Evolutionary conservation across 2,888 invertebrate species (phyloP), one percentile per base, ranked within the genome.

Genomic region (Bruchidius siliquastri): DNA sequence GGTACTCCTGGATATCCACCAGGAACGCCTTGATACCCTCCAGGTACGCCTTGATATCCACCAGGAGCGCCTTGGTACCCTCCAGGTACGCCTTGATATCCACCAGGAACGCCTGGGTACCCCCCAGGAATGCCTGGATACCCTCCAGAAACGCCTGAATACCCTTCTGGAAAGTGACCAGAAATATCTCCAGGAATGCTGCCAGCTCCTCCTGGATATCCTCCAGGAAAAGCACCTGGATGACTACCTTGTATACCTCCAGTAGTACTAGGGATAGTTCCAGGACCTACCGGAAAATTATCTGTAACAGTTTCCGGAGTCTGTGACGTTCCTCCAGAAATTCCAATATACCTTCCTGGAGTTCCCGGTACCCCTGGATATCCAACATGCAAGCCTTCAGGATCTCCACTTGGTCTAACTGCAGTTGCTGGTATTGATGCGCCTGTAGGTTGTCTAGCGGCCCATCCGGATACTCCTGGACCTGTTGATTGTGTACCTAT

Each of bases 1-100:
- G 72, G 70, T 18, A 18, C 68, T 69, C 73, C 73, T 26, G 75
- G 73, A 72, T 72, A 72, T 68, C 72, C 32, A 70, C 71, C 71
- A 49, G 73, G 73, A 30, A 68, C 69, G 0, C 21, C 21, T 2
- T 0, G 21, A 69, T 69, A 69, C n/a, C 20, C 22, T 4, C 69
- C 69, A 69, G 69, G 69, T 18, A 69, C 49, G 18, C 49, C 30
- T 6, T 3, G 30, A 30, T 30, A 72, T 20, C 73, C 71, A 26
- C 26, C 8, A 69, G 69, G 18, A 69, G 71, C 69, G 0, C 21
- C 21, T 2, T 0, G 21, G n/a, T 69, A 69, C n/a, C 20, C 22
- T 4, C 69, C 69, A 69, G 69, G 69, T 18, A 69, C 49, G 18
- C 49, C 30, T 6, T 3, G 30, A 30, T 30, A 8, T 6, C 4